Evolutionary conservation across 2,888 invertebrate species (phyloP).

Genomic region (Chorisops tibialis): DNA sequence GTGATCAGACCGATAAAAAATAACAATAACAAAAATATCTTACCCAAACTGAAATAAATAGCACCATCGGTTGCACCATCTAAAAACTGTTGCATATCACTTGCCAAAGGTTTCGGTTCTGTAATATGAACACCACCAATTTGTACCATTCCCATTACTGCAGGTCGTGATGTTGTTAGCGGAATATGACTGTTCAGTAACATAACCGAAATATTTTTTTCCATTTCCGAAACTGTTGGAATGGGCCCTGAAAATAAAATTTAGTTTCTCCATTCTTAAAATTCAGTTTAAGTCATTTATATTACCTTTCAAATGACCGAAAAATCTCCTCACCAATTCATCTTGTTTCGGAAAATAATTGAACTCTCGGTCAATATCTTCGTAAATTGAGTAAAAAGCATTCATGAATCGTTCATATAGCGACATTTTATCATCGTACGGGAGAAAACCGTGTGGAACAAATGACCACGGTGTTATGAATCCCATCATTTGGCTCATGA

Average conservation of each 20-base stretch:
- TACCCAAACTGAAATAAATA: constrained; percentile 54
- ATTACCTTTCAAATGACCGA: constrained; percentile 38
- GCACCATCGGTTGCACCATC: constrained; percentile 51
- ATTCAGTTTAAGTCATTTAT: neutral
- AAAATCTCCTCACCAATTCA: constrained; percentile 42
- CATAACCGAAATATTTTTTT: constrained; percentile 52
- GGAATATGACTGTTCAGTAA: constrained; percentile 55
- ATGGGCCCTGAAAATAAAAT: constrained; percentile 39
- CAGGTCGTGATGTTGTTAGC: constrained; percentile 52
- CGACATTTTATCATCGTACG: constrained; percentile 53
- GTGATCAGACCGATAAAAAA: too few relatives aligned
- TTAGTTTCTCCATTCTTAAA: neutral
- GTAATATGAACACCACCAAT: constrained; percentile 58
- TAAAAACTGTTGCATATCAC: constrained; percentile 49
- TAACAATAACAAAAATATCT: too few relatives aligned
- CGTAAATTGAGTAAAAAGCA: constrained; percentile 46
- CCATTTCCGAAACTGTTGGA: constrained; percentile 51
- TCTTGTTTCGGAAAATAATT: constrained; percentile 49
- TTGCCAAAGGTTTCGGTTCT: constrained; percentile 44
- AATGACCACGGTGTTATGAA: constrained; percentile 54
- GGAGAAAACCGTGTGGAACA: constrained; percentile 53
- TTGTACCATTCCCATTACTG: constrained; percentile 52
- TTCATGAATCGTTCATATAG: constrained; percentile 58
- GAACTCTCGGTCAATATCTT: constrained; percentile 43
- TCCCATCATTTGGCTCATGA: constrained; percentile 54